phyloP scores from a whole-genome alignment of 2,888 invertebrate genomes.

The Cephus runcator region DNA sequence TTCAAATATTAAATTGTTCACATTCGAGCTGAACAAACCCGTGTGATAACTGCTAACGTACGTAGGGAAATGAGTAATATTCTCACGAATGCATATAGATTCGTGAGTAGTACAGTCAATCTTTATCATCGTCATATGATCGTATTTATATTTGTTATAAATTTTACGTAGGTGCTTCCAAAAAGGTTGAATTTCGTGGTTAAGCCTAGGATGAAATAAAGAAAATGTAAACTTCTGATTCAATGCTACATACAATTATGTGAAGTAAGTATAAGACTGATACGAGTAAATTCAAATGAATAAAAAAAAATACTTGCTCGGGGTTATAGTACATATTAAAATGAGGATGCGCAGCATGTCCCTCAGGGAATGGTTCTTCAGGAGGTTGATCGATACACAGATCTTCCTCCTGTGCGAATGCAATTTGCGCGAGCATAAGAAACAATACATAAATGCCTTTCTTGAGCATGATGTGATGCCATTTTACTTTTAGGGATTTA shows the following conservation, averaged over 20 bases:
- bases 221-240: neutral
- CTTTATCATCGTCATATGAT: conserved; percentile 58
- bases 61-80: conserved; percentile 78
- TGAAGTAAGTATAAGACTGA: too few species aligned
- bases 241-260: too few species aligned
- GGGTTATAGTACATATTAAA: too few species aligned
- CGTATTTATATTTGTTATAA: conserved; percentile 57
- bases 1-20: too few species aligned
- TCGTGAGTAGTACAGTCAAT: conserved; percentile 79
- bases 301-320: conserved; percentile 26
- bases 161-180: conserved; percentile 78
- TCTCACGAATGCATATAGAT: conserved; percentile 77
- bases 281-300: neutral
- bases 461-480: conserved; percentile 24
- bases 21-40: too few species aligned
- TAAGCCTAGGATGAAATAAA: conserved; percentile 70
- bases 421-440: conserved; percentile 38
- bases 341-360: conserved; percentile 43
- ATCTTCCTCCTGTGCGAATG: conserved; percentile 53
- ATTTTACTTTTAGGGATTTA: neutral
- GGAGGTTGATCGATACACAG: too few species aligned
- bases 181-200: conserved; percentile 47
- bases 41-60: conserved; percentile 42
- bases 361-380: too few species aligned
- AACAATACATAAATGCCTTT: conserved; percentile 34